Conservation (phyloP, 2,113 vertebrate genomes). For the Microcebus tavaratra region DNA sequence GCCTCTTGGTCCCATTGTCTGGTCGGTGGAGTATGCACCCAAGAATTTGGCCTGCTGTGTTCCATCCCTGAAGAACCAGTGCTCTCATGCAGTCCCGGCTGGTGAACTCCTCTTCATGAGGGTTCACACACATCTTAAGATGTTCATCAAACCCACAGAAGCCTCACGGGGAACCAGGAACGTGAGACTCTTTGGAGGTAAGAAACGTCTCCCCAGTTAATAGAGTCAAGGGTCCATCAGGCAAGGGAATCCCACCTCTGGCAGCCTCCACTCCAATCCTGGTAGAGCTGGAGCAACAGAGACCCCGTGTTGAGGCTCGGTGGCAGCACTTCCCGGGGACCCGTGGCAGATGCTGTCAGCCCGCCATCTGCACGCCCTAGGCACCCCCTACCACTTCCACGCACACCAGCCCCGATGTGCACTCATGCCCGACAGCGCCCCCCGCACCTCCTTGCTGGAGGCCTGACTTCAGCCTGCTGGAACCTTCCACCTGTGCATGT, state of each 20-base stretch:
- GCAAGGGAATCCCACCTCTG: too few relatives aligned
- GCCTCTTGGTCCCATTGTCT: background rate
- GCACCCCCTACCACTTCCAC: background rate
- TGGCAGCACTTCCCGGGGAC: too few relatives aligned
- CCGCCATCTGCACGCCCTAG: fast-evolving
- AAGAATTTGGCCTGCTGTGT: background rate
- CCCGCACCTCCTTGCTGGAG: background rate
- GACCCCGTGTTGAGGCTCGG: too few relatives aligned
- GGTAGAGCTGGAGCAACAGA: background rate
- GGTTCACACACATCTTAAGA: background rate
- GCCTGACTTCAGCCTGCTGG: background rate
- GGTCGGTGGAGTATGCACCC: background rate
- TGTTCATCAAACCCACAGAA: background rate
- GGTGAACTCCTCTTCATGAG: background rate
- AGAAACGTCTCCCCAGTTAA: background rate
- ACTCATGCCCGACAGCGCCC: too few relatives aligned
- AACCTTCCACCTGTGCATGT: fast-evolving
- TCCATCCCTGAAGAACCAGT: background rate
- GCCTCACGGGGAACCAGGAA: background rate
- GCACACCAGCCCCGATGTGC: fast-evolving
- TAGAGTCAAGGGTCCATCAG: background rate
- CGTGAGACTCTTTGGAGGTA: background rate
- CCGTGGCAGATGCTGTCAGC: background rate
- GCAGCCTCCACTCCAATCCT: too few relatives aligned
- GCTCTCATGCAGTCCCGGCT: fast-evolving